Evolutionary conservation across 2,797 vertebrate genomes (phyloP).

Genomic region (Schizothorax lantsangensis): DNA sequence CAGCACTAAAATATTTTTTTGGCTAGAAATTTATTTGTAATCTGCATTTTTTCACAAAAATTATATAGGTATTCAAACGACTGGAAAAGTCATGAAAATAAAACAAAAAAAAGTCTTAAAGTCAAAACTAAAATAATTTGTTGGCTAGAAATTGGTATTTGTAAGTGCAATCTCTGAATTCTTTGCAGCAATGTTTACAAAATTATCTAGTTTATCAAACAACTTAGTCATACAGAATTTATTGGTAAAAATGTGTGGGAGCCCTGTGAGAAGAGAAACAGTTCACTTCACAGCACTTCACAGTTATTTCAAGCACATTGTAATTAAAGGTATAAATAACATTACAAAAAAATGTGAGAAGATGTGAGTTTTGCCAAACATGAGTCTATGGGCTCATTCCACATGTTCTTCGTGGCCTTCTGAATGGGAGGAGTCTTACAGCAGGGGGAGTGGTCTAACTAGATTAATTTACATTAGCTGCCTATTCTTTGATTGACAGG

Average conservation of each 20-base stretch:
- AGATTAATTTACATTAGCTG: not conserved
- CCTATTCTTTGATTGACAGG: not conserved
- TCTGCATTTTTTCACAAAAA: not conserved
- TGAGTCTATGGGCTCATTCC: conserved; percentile 15
- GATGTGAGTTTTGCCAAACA: conserved; percentile 25
- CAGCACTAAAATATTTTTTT: not conserved
- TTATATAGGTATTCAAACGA: not conserved
- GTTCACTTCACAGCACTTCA: not conserved
- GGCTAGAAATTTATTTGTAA: not conserved
- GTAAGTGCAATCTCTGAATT: not conserved
- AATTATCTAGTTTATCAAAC: not conserved
- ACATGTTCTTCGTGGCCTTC: conserved; percentile 27
- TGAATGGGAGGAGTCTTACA: conserved; percentile 26
- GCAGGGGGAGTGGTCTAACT: conserved; percentile 17
- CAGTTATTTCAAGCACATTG: not conserved
- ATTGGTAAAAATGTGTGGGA: not conserved
- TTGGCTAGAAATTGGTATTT: not conserved
- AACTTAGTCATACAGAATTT: not conserved
- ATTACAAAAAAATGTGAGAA: not conserved
- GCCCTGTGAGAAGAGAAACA: not conserved
- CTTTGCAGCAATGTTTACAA: not conserved
- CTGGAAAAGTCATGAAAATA: not conserved
- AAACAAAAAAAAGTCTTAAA: not conserved
- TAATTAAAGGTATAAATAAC: not conserved
- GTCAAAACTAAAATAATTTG: not conserved